These are phyloP conservation scores for Aplysina aerophoba DNA, from an alignment of 37 sponge, comb jelly and placozoan species.

Conservation along the genomic window DNA sequence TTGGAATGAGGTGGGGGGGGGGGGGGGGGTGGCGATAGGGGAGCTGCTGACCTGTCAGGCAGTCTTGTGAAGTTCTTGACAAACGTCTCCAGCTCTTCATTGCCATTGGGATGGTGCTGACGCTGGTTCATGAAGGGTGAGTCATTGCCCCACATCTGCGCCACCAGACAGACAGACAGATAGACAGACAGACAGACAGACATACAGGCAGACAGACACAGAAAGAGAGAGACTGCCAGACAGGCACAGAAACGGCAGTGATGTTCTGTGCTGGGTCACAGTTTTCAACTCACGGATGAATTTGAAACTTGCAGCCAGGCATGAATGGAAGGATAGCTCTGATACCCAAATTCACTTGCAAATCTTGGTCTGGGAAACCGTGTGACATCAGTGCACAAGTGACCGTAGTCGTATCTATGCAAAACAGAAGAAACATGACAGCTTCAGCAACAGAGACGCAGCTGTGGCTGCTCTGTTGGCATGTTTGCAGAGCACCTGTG, in stretches of 20 bases:
- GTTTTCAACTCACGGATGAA: conserved; percentile 39
- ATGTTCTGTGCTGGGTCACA: neutral
- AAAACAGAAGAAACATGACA: neutral
- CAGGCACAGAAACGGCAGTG: neutral
- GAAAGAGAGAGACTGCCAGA: neutral
- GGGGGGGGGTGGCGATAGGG: neutral
- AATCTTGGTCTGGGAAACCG: conserved; percentile 91
- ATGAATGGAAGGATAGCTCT: conserved; percentile 87
- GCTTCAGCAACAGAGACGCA: too few relatives aligned
- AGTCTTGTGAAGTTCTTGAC: conserved; percentile 63
- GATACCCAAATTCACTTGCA: conserved; percentile 96
- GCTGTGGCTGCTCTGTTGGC: too few relatives aligned
- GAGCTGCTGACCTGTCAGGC: conserved; percentile 74
- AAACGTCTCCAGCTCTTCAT: conserved; percentile 61
- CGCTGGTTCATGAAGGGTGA: conserved; percentile 86
- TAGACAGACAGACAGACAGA: conserved; percentile 24
- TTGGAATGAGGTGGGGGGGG: too few relatives aligned
- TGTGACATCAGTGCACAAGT: conserved; percentile 81
- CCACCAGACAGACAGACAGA: neutral
- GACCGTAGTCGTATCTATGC: conserved; percentile 84
- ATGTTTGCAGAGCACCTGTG: conserved; percentile 61
- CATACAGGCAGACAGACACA: neutral
- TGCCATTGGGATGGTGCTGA: conserved; percentile 93
- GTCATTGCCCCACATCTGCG: conserved; percentile 81
- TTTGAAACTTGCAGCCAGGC: conserved; percentile 57